Evolutionary conservation across 2,888 invertebrate species (phyloP), one percentile per base, ranked within the genome.

Genomic region (Operophtera brumata): DNA sequence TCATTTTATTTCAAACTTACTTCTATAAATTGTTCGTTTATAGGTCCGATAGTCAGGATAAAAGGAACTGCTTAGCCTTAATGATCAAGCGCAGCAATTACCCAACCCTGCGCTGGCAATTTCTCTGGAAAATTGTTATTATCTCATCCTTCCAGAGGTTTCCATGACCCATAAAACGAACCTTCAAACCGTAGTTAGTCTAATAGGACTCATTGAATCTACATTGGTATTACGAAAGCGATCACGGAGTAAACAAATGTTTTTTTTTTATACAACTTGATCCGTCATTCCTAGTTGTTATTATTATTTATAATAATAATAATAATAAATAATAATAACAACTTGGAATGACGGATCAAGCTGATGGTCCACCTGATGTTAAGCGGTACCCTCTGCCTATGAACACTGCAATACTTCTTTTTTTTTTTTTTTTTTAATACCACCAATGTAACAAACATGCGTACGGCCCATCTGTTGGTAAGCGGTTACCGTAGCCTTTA

Each of bases 151-250:
- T 54, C 57, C 61, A 65, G 61, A 62, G 64, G 61, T 62, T 62
- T 54, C 61, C 52, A 61, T 61, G 62, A 47, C 51, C 45, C 59
- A 54, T 65, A 59, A 65, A 65, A 57, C 51, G 62, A 61, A 61
- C 64, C 62, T 65, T 57, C 47, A 45, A 59, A 52, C 62, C 62
- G 57, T 65, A 62, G 59, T 64, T 62, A 66, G 50, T 65, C 61
- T 67, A 64, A 59, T 58, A 57, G 59, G 51, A 60, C 61, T 67
- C 69, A 68, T 71, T 71, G 66, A 71, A 72, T 74, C 67, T 70
- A 69, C 75, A 75, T 66, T 73, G 69, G 67, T 73, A 69, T 70
- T 65, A 70, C 60, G 57, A 66, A 69, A 70, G 67, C 75, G 70
- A 73, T 73, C 68, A 52, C 62, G 62, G 63, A 70, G 63, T 73